phyloP scores from a whole-genome alignment of 2,113 vertebrate species.

The Xenopus tropicalis region DNA sequence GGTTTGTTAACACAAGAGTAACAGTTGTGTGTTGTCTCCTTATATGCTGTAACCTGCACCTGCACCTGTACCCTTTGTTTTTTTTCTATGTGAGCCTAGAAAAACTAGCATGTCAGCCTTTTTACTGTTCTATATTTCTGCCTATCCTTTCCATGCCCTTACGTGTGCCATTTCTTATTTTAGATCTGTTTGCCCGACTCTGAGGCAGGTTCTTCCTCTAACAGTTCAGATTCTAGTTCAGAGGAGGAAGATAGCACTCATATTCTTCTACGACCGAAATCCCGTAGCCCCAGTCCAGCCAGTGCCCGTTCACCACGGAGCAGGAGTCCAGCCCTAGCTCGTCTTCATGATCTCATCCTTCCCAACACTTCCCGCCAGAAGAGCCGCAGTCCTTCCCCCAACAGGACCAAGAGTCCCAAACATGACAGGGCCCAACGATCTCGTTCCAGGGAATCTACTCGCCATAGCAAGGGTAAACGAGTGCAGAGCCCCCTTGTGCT shows the following conservation, averaged over 20 bases:
- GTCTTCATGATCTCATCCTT: constrained; percentile 85
- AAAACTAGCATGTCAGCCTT: no score
- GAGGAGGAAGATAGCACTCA: constrained; percentile 92
- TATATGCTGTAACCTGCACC: no score
- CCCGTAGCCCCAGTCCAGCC: constrained; percentile 89
- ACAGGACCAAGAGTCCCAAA: constrained; percentile 49
- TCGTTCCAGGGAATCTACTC: constrained; percentile 37
- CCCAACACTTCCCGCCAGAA: constrained; percentile 72
- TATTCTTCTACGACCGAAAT: constrained; percentile 81
- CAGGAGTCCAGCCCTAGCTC: constrained; percentile 80
- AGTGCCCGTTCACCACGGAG: constrained; percentile 70
- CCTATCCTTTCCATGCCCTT: no score
- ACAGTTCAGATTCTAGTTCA: constrained; percentile 80
- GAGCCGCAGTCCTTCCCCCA: constrained; percentile 71
- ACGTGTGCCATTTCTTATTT: not conserved
- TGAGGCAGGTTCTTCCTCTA: constrained; percentile 67
- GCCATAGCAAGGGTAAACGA: constrained; percentile 13
- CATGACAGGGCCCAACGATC: constrained; percentile 35
- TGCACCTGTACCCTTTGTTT: no score
- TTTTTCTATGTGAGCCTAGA: no score
- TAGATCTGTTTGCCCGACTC: constrained; percentile 85
- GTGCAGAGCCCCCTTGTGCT: constrained; percentile 2
- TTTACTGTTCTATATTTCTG: no score
- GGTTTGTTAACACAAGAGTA: no score
- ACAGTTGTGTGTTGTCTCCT: no score